Evolutionary conservation across 2,113 vertebrate species (phyloP).

Genomic region (Aptenodytes forsteri): DNA sequence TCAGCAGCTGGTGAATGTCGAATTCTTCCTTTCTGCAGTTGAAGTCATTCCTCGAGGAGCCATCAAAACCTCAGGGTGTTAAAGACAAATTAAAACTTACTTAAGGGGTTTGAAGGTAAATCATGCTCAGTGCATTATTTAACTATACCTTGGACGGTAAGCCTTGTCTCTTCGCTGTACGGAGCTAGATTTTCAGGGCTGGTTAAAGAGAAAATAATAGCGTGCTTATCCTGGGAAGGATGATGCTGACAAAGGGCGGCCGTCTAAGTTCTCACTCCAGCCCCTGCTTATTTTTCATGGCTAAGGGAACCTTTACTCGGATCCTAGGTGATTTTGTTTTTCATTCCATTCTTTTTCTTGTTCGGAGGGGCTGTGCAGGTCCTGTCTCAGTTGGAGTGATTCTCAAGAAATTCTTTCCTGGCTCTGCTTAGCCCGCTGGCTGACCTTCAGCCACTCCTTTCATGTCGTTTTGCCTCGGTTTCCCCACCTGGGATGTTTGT

Average conservation of each 20-base stretch:
- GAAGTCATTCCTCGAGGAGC: background rate
- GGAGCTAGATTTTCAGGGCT: background rate
- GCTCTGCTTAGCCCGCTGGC: background rate
- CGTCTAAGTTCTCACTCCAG: background rate
- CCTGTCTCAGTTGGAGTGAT: background rate
- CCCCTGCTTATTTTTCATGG: background rate
- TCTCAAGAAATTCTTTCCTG: background rate
- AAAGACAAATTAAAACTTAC: background rate
- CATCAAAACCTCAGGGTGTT: background rate
- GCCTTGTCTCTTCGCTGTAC: background rate
- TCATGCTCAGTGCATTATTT: background rate
- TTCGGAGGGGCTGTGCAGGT: background rate
- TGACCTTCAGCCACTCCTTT: background rate
- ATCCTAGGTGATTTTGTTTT: background rate
- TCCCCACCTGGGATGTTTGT: background rate
- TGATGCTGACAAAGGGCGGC: background rate
- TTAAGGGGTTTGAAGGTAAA: background rate
- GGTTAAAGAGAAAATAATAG: background rate
- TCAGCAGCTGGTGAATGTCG: background rate
- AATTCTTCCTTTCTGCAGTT: background rate
- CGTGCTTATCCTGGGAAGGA: background rate
- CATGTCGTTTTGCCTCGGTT: background rate
- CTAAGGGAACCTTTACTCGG: background rate
- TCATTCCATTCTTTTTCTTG: background rate
- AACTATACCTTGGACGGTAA: fast-evolving